These are phyloP conservation scores for Orthosia cruda DNA, from an alignment of 2,888 invertebrate species.

Conservation along the genomic window DNA sequence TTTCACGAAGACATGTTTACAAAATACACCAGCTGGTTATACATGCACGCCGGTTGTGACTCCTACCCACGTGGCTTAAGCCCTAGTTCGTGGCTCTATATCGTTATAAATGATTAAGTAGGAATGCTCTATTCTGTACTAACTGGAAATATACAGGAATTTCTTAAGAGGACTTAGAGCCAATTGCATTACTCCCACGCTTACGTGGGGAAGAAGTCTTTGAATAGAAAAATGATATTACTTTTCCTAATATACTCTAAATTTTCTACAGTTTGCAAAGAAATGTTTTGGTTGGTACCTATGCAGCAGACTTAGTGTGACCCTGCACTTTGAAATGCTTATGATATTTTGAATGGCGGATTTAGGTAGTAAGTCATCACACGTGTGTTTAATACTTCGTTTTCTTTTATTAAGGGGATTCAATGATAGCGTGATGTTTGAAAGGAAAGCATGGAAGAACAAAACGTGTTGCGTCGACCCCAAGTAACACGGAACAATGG, in stretches of 20 bases:
- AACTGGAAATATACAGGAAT: background rate
- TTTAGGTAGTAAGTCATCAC: too few species aligned
- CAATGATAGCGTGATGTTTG: too few species aligned
- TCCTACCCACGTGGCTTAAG: too few species aligned
- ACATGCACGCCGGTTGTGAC: too few species aligned
- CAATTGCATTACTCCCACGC: background rate
- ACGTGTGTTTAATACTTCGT: too few species aligned
- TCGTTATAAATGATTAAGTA: background rate
- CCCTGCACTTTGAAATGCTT: background rate
- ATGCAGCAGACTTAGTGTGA: too few species aligned
- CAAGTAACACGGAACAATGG: too few species aligned
- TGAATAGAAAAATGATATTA: background rate
- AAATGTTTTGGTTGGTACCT: background rate
- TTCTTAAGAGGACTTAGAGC: background rate
- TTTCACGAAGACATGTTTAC: too few species aligned
- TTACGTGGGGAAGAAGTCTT: background rate
- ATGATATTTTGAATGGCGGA: background rate
- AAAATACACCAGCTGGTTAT: too few species aligned
- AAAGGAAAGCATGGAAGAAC: too few species aligned
- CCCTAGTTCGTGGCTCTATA: too few species aligned
- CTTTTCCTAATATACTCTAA: background rate
- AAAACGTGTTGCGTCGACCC: too few species aligned
- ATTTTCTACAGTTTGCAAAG: background rate
- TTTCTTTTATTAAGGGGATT: background rate
- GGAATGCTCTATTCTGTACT: background rate